A percentile compares a stretch with the other conserved stretches of the same genome.
phyloP scores from a whole-genome alignment of 2,113 vertebrate species.

The Campylomormyrus numenius region DNA sequence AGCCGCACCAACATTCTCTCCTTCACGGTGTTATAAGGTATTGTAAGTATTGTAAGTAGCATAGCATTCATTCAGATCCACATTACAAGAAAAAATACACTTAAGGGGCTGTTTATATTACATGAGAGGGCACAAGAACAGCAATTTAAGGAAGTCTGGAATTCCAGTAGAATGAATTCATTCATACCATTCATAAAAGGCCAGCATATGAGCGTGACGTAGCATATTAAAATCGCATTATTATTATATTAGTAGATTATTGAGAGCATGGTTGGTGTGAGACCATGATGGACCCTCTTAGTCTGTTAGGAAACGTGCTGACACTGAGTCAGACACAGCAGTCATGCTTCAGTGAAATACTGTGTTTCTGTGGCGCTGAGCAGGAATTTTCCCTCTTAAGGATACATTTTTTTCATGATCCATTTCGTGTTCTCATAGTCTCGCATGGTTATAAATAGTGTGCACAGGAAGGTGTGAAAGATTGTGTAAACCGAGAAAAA shows the following conservation, averaged over 20 bases:
- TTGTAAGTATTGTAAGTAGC: background rate
- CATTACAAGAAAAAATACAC: background rate
- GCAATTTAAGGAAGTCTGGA: background rate
- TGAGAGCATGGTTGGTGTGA: background rate
- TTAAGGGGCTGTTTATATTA: background rate
- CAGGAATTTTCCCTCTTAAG: constrained; percentile 12
- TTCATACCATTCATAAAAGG: background rate
- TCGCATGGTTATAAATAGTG: background rate
- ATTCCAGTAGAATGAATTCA: background rate
- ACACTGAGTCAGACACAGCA: background rate
- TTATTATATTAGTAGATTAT: background rate
- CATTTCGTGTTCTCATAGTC: background rate
- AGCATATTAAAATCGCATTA: background rate
- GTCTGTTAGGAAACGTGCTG: background rate
- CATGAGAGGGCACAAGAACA: background rate
- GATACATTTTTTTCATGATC: background rate
- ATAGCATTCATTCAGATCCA: background rate
- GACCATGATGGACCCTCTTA: background rate
- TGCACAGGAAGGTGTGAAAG: background rate
- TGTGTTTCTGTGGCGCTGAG: background rate
- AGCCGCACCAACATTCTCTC: background rate
- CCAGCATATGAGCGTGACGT: background rate
- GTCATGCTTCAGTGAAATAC: background rate
- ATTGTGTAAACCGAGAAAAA: background rate
- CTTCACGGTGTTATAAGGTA: background rate